These are phyloP conservation scores for Spea multiplicata DNA, from an alignment of 2,113 vertebrate genomes.

Conservation along the genomic window DNA sequence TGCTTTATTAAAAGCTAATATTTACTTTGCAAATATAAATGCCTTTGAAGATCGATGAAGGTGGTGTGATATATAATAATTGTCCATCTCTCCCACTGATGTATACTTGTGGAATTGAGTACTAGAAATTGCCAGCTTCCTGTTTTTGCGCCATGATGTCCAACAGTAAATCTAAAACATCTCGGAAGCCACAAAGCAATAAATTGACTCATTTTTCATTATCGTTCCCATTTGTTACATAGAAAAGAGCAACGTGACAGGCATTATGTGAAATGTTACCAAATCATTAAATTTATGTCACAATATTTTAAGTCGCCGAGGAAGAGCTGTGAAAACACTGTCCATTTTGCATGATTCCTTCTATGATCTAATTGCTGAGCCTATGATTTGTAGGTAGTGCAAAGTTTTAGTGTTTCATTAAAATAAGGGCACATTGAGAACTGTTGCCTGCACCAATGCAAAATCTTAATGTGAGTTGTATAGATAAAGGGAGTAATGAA, in stretches of 20 bases:
- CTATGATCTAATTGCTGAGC: background rate
- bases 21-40: background rate
- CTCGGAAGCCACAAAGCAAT: background rate
- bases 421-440: background rate
- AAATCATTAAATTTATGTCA: background rate
- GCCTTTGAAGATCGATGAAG: background rate
- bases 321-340: slow-evolving; percentile 1
- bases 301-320: background rate
- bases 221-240: background rate
- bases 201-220: slow-evolving; percentile 6
- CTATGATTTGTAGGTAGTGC: background rate
- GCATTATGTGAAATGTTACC: background rate
- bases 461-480: too few relatives aligned
- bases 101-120: background rate
- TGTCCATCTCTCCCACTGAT: background rate
- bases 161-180: slow-evolving; percentile 3
- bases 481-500: too few relatives aligned
- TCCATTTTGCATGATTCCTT: slow-evolving; percentile 1
- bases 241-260: background rate
- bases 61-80: background rate
- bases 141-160: background rate
- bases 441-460: background rate
- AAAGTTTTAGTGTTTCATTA: background rate
- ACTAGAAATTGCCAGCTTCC: background rate
- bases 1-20: too few relatives aligned